Percentiles rank a stretch among this genome's conserved stretches.
Evolutionary conservation across 2,113 vertebrate genomes (phyloP).

Genomic region (Laterallus jamaicensis): DNA sequence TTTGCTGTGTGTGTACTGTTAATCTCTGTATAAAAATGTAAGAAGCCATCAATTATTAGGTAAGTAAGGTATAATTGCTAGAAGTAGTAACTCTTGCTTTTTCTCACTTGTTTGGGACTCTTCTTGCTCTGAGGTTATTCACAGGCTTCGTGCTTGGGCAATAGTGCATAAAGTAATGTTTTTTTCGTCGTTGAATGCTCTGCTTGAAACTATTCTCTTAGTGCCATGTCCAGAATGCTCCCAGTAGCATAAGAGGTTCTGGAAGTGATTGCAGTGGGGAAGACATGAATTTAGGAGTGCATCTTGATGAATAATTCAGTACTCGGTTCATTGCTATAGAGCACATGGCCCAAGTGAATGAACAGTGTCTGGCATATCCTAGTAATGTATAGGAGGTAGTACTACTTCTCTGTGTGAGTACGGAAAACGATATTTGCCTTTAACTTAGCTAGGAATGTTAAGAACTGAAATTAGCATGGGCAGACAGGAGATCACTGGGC

Average conservation of each 20-base stretch:
- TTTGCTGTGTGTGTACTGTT: conserved; percentile 23
- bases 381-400: not conserved
- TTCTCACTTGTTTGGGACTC: not conserved
- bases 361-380: not conserved
- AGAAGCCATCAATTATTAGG: conserved; percentile 16
- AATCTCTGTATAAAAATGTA: not conserved
- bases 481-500: not conserved
- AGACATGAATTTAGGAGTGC: not conserved
- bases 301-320: not conserved
- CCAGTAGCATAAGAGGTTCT: not conserved
- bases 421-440: not conserved
- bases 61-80: conserved; percentile 44
- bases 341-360: rapidly evolving
- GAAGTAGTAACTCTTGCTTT: conserved; percentile 35
- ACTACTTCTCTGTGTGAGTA: not conserved
- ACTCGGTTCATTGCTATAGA: not conserved
- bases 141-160: not conserved
- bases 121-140: not conserved
- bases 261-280: not conserved
- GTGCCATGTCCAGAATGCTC: not conserved
- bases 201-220: not conserved
- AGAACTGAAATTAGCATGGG: not conserved
- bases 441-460: not conserved
- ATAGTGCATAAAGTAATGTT: not conserved
- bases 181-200: not conserved